Evolutionary conservation across 2,113 vertebrate species (phyloP), one percentile per base, ranked within the genome.

Genomic region (Daphoenositta chrysoptera): DNA sequence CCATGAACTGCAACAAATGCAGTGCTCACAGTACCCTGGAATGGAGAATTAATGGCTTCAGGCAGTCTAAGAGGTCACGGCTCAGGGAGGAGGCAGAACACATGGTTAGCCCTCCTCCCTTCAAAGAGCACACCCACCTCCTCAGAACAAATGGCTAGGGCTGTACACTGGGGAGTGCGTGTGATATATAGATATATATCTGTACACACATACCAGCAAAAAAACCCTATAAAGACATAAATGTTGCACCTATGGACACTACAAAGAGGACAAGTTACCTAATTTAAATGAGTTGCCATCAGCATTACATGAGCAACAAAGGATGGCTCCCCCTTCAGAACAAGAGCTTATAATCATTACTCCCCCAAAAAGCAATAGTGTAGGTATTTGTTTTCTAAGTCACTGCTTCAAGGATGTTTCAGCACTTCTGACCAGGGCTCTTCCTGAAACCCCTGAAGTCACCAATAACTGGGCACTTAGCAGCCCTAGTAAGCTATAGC

Each of bases 21-120:
- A 71, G 68, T 0, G 48, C 48, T 39, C 20, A 10, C 31, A 77
- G 83, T 8, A 63, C 9, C 31, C 27, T 10, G 40, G 51, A 79
- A 79, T 5, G 48, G 78, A 70, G 48, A 53, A 92, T 75, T 16
- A 54, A 45, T 21, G 48, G 65, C 44, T 81, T 37, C 70, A 61
- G 70, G 75, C 88, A 71, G 78, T 15, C 23, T 16, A 27, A 87
- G 85, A 42, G 47, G 54, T 73, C 64, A 73, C 0, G 4, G 64
- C 37, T 45, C 39, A 53, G 40, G 31, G 42, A 78, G 45, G 68
- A 61, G 53, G 72, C 54, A 73, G 63, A 87, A 78, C 3, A 23
- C 0, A 0, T 13, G 10, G n/a, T 40, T 11, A 70, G 53, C 42
- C 42, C 35, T 77, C n/a, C 39, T 57, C 28, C 56, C 20, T 58